Evolutionary conservation across 1,140 invertebrate species (phyloP), one percentile per base, ranked within the genome.

Genomic region (Drosophila lowei): DNA sequence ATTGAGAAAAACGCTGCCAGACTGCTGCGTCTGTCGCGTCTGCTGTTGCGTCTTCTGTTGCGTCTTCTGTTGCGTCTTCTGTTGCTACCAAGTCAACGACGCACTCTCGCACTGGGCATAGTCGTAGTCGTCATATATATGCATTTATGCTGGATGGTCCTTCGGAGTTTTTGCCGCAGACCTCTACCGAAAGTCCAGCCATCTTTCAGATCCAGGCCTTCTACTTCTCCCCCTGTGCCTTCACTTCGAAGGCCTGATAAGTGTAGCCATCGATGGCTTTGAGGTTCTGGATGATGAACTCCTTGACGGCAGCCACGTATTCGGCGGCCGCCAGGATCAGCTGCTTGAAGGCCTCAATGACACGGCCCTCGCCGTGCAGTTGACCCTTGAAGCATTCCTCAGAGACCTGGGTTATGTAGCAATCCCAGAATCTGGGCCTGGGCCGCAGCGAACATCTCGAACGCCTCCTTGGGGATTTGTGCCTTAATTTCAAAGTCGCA

Each of bases 321-420:
- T 83, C 83, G 6, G 21, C 48, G 6, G 81, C 81, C 6, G 62
- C 34, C 18, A 49, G 9, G 6, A 86, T 48, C 0, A 88, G 15
- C 11, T 76, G 43, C 42, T 83, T 52, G n/a, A 88, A 86, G n/a
- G 55, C 43, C 38, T 86, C 83, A 6, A 86, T 88, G 25, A 86
- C 52, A 18, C 67, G 52, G 15, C 60, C 70, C 52, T 88, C 74
- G 6, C 81, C 81, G 66, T 86, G 53, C 16, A 88, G 42, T 21
- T 49, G 41, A 0, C 83, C 83, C 57, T 59, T 71, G 28, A 53
- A 86, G 11, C 8, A 6, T 3, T 76, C 71, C 0, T 78, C 83
- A 0, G 34, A 8, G 2, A 70, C 50, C 28, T 58, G 59, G 1
- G 1, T 47, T 5, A 86, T 88, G 23, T 70, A 88, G 3, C 81